Evolutionary conservation across 2,113 vertebrate species (phyloP), one percentile per base, ranked within the genome.

Genomic region (Trochalopteron elliotii): DNA sequence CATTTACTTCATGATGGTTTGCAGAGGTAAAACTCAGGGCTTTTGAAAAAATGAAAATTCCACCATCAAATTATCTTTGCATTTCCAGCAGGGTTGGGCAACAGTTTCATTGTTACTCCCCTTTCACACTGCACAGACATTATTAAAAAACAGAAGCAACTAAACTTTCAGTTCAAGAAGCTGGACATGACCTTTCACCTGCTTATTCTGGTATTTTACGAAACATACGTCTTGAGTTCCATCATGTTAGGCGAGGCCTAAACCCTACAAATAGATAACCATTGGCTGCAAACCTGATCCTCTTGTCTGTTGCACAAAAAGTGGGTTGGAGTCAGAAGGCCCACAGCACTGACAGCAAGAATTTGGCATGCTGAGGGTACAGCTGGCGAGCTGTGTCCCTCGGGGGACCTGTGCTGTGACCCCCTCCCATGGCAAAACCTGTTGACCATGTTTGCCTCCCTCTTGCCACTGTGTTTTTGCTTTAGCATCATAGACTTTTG

Each of bases 271-370:
- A 27, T 9, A 45, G 71, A 22, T 27, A 22, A 33, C 22, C 37
- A 5, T 15, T 57, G 37, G 10, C 52, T 50, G 50, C 33, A 89
- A 70, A 87, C 55, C 75, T 2, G 1, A 1, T 56, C 60, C 33
- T 83, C 5, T 14, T 25, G 50, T 10, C 28, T 60, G 3, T 2
- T 69, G 20, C 42, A 70, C 27, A 75, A 33, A 79, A 59, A 2
- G 4, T 27, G 42, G 25, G 4, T 22, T 9, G 10, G 33, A 24
- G 23, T 25, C 0, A 0, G 52, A 61, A 70, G 0, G 2, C 28
- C 60, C 0, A 0, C 60, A 49, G 40, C 5, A 17, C 33, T 81
- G 39, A n/a, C 33, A 71, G 63, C 45, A 69, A 37, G 76, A 72
- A 74, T 90, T n/a, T 5, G 1, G 9, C 9, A 1, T 25, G 28